Conservation (phyloP, 1,140 invertebrate genomes). For the Gryllus bimaculatus region DNA sequence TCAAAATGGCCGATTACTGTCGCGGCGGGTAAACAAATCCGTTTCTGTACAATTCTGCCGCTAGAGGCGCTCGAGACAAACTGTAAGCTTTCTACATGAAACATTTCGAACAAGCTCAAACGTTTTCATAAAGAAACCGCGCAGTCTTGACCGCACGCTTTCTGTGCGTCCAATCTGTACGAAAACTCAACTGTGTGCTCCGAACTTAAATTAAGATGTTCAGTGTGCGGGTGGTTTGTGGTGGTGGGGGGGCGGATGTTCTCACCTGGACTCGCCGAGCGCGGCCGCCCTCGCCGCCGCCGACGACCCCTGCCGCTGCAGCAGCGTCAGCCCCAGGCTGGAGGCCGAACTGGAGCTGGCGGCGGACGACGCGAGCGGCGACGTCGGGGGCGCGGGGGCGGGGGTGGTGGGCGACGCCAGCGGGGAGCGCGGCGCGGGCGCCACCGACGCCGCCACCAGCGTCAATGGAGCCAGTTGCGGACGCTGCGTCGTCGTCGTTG, state of each 20-base stretch:
- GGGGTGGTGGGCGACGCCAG: neutral
- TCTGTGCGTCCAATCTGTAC: too few relatives aligned
- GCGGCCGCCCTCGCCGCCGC: constrained; percentile 7
- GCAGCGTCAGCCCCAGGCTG: constrained; percentile 25
- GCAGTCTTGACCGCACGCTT: too few relatives aligned
- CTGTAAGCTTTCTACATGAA: too few relatives aligned
- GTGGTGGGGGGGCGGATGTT: neutral
- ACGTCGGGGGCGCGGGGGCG: constrained; percentile 6
- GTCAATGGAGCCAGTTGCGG: neutral
- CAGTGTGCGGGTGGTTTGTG: too few relatives aligned
- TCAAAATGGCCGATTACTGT: too few relatives aligned
- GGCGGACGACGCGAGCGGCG: neutral
- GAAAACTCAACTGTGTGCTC: too few relatives aligned
- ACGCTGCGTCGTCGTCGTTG: neutral
- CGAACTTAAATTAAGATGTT: too few relatives aligned
- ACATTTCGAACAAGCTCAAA: too few relatives aligned
- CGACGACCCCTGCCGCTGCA: constrained; percentile 8
- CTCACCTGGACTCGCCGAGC: neutral
- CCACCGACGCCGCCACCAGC: neutral
- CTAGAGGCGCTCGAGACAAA: too few relatives aligned
- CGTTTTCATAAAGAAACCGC: too few relatives aligned
- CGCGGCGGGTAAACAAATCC: too few relatives aligned
- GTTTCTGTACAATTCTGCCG: too few relatives aligned
- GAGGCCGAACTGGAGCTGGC: constrained; percentile 22
- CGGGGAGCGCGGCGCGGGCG: neutral